Base-by-base conservation (phyloP, 2,797 vertebrate genomes). In the Parauchenoglanis punctatus region DNA sequence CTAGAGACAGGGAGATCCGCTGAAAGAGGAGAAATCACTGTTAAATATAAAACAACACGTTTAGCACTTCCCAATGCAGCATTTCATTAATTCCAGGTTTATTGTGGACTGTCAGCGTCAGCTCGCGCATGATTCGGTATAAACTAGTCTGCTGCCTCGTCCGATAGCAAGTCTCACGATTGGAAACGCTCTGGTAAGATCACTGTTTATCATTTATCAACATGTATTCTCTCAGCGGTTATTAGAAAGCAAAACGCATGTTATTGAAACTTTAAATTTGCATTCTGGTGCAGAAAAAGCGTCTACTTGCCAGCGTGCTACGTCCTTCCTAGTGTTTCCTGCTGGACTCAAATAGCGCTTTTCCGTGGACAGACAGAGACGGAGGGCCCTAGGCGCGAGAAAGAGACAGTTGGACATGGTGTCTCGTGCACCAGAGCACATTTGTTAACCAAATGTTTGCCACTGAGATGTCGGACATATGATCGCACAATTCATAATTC, bases 181-280 rank as follows among this genome's bases (percentile, higher is more conserved):
- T 93, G 94, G 89, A 59, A 91, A 85, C 87, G 78, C 89, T 91
- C 93, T 91, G 94, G 95, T 96, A 93, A 92, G 91, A 84, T 76
- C 46, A 81, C 23, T 31, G 61, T 40, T 81, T 75, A 54, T 46
- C 25, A 28, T 35, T 65, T n/a, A 20, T 20, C n/a, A 13, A 0
- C 18, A 6, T 0, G 12, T n/a, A 25, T 25, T 25, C 25, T 31
- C 3, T 18, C n/a, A 20, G 18, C 10, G 40, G 15, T 67, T 56
- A 15, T 20, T 3, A 4, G 11, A 3, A 44, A 44, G 17, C 18
- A 8, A 23, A 35, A 25, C 2, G 4, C 6, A 44, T n/a, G 5
- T 0, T 7, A 44, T 15, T 13, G 1, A 46, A 44, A 40, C 40
- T 61, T 76, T 46, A 0, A 7, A 4, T 7, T 28, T 67, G 18